Evolutionary conservation across 37 sponge, comb jelly and placozoan genomes (phyloP).

Genomic region (Haliclona indistincta): DNA sequence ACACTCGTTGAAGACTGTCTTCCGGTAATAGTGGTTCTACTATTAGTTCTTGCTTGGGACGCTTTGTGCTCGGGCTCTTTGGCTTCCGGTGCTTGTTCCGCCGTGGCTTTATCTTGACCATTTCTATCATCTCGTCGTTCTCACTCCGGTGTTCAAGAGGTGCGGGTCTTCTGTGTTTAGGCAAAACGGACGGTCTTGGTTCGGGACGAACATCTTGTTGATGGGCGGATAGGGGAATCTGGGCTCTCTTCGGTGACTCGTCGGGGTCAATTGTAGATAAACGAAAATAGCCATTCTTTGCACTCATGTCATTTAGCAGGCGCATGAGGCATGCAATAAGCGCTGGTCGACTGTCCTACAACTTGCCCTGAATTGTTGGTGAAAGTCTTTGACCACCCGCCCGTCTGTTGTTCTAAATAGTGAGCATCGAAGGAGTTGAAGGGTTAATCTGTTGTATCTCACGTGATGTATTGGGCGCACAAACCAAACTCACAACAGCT

Average conservation of each 20-base stretch:
- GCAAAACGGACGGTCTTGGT: conserved; percentile 54
- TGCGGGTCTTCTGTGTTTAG: conserved; percentile 46
- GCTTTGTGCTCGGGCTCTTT: conserved; percentile 13
- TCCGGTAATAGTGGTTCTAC: conserved; percentile 67
- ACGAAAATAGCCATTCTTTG: conserved; percentile 35
- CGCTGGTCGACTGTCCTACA: too few species aligned
- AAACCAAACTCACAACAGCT: too few species aligned
- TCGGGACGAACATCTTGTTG: neutral
- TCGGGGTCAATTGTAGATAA: conserved; percentile 35
- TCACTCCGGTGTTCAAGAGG: conserved; percentile 24
- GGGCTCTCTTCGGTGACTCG: neutral
- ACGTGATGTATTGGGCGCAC: too few species aligned
- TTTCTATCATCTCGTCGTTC: conserved; percentile 33
- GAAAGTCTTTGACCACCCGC: too few species aligned
- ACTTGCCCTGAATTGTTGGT: too few species aligned
- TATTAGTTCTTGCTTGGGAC: conserved; percentile 4
- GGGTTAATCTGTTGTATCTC: too few species aligned
- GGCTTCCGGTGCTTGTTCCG: conserved; percentile 3
- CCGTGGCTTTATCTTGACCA: conserved; percentile 29
- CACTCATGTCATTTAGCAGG: neutral
- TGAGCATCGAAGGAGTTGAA: too few species aligned
- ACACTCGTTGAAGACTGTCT: conserved; percentile 71
- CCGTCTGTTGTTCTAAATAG: too few species aligned
- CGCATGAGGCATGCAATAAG: too few species aligned
- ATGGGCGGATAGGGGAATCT: neutral